Evolutionary conservation across 2,888 invertebrate genomes (phyloP), one percentile per base, ranked within the genome.

Genomic region (Patella depressa): DNA sequence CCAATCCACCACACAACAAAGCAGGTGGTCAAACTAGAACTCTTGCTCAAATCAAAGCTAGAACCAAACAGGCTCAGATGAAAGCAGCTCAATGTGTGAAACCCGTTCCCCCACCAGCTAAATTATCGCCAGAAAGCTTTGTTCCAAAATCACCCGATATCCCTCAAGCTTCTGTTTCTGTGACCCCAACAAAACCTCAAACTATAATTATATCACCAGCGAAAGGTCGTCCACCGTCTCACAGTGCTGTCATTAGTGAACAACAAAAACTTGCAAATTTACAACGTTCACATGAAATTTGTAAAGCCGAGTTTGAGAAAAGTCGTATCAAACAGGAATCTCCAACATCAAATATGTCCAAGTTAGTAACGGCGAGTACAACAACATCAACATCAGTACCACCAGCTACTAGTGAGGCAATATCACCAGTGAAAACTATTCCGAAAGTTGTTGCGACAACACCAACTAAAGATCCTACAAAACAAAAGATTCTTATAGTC

Each of bases 241-340:
- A 74, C 54, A n/a, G 53, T 29, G 0, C 19, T 9, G n/a, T 19
- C 75, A 53, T 54, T 59, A 75, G n/a, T 74, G 55, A 77, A 80
- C 55, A 75, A n/a, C 53, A 75, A 76, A n/a, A 77, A 19, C 19
- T 86, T 72, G 96, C 98, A 57, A 98, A 98, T 92, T 93, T 98
- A 76, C 97, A 98, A 91, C 94, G 98, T 78, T 98, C 98, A 90
- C 97, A 97, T 92, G 97, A 98, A 93, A 98, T 98, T 87, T 93
- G 93, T 85, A 93, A 94, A 91, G 94, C 93, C 73, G 93, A 94
- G n/a, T 96, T 98, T 83, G 97, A 97, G 92, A 97, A 96, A 91
- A 97, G 97, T 89, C 78, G 81, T 72, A 83, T 80, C 53, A 78
- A 24, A 53, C 74, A 15, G 79, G 78, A 77, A 78, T 54, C 54